phyloP scores from a whole-genome alignment of 2,888 invertebrate genomes.

The Diaperis boleti region DNA sequence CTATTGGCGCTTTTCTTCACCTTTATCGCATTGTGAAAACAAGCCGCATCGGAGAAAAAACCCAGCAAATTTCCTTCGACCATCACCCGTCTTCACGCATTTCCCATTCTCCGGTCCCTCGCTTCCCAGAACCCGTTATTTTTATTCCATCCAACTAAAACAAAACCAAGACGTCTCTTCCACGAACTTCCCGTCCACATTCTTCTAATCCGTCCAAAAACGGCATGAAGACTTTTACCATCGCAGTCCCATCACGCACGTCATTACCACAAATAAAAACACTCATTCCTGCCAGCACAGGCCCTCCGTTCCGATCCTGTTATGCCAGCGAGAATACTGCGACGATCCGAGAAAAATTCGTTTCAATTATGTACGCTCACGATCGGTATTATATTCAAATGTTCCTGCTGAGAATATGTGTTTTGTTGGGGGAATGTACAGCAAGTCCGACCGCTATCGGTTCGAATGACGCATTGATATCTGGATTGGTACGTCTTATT shows the following conservation, averaged over 20 bases:
- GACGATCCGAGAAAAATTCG: constrained; percentile 12
- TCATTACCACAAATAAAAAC: background rate
- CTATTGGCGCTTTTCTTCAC: too few relatives aligned
- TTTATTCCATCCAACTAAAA: too few relatives aligned
- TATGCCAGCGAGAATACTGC: background rate
- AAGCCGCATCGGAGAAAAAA: too few relatives aligned
- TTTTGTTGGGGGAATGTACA: background rate
- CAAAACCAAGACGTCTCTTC: too few relatives aligned
- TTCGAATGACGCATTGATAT: background rate
- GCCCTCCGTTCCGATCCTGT: constrained; percentile 1
- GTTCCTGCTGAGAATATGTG: constrained; percentile 1
- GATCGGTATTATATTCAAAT: constrained; percentile 30
- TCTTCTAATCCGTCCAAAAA: background rate
- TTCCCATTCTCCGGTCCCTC: too few relatives aligned
- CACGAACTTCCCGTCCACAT: background rate
- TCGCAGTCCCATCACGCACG: background rate
- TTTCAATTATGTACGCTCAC: constrained; percentile 33
- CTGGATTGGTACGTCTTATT: background rate
- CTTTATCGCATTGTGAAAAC: too few relatives aligned
- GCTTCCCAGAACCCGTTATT: too few relatives aligned
- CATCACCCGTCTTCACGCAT: too few relatives aligned
- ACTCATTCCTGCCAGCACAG: background rate
- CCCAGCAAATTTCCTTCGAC: too few relatives aligned
- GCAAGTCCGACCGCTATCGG: background rate
- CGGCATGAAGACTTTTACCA: background rate